These are phyloP conservation scores for Dasypus novemcinctus DNA, from an alignment of 2,113 vertebrate genomes.

Conservation along the genomic window DNA sequence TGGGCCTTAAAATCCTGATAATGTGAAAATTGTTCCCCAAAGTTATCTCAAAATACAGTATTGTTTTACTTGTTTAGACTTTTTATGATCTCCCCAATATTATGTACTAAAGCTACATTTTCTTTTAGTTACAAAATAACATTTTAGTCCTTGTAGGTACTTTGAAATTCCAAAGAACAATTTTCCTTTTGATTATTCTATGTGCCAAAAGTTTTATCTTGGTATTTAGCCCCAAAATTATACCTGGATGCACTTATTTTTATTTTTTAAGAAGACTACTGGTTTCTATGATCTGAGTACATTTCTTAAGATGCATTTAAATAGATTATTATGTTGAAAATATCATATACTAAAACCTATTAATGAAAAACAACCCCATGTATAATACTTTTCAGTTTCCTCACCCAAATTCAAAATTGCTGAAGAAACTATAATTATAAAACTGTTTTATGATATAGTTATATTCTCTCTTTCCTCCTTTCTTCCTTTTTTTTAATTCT, in stretches of 20 bases:
- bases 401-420: neutral
- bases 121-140: neutral
- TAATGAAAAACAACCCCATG: neutral
- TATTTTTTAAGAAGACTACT: neutral
- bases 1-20: neutral
- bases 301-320: conserved; percentile 13
- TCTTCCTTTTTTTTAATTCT: neutral
- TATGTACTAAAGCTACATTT: neutral
- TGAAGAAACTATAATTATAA: neutral
- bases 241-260: neutral
- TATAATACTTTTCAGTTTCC: neutral
- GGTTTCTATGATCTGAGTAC: neutral
- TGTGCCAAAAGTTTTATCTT: neutral
- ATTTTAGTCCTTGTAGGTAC: neutral
- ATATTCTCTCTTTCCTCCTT: neutral
- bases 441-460: neutral
- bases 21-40: neutral
- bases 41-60: neutral
- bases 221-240: neutral
- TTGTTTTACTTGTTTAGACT: neutral
- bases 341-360: neutral
- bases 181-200: neutral
- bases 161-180: neutral
- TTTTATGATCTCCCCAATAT: neutral
- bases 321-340: conserved; percentile 5